These are phyloP conservation scores for Phocoena phocoena DNA, from an alignment of 2,113 vertebrate genomes.

Conservation along the genomic window DNA sequence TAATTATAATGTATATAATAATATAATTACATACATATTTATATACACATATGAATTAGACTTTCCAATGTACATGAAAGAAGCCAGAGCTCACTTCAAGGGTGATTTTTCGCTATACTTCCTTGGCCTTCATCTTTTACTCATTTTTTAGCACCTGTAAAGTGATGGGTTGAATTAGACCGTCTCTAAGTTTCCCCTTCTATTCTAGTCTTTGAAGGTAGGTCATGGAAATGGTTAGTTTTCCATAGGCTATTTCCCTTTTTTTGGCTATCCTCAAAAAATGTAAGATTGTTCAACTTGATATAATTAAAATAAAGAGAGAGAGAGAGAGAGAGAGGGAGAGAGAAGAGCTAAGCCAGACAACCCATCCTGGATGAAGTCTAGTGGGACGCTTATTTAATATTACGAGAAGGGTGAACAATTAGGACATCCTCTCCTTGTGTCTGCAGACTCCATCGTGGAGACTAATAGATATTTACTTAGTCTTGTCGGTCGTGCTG, in stretches of 20 bases:
- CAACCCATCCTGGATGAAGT: neutral
- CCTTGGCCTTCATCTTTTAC: neutral
- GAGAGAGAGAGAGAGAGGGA: too few relatives aligned
- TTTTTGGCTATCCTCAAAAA: neutral
- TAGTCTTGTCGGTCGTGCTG: conserved; percentile 41
- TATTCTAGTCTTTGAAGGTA: neutral
- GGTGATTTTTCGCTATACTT: neutral
- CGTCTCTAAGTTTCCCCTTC: neutral
- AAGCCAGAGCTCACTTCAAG: too few relatives aligned
- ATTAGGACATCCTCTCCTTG: conserved; percentile 35
- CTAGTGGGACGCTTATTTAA: neutral
- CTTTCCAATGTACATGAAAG: neutral
- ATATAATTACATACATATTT: neutral
- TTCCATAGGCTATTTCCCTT: neutral
- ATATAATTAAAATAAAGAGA: too few relatives aligned
- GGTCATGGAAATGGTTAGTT: neutral
- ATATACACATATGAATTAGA: neutral
- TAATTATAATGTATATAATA: neutral
- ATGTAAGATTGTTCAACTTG: neutral
- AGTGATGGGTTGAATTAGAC: neutral
- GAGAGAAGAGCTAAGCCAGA: too few relatives aligned
- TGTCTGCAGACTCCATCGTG: neutral
- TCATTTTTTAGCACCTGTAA: neutral
- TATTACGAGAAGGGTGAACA: neutral
- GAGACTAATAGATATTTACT: conserved; percentile 69